These are phyloP conservation scores for Standfussiana lucernea DNA, from an alignment of 2,888 invertebrate genomes.

Conservation along the genomic window DNA sequence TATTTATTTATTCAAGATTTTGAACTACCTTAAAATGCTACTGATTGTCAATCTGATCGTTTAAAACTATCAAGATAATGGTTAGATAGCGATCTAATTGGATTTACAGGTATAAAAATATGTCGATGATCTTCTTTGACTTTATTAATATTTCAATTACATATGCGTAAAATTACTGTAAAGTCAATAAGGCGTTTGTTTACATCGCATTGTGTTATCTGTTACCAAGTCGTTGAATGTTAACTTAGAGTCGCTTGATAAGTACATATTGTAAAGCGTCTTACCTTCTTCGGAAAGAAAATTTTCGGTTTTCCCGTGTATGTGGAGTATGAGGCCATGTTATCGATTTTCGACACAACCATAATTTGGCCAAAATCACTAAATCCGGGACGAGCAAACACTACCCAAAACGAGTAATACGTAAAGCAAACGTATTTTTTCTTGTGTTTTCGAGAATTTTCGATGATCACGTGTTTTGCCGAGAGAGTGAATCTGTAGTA, in stretches of 20 bases:
- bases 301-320: conserved; percentile 90
- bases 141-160: conserved; percentile 30
- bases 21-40: not conserved
- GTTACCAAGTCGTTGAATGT: conserved; percentile 60
- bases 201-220: conserved; percentile 61
- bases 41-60: conserved; percentile 13
- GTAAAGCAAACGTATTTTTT: conserved; percentile 74
- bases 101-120: conserved; percentile 23
- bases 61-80: not conserved
- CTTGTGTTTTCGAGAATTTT: conserved; percentile 86
- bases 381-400: conserved; percentile 82
- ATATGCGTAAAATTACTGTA: conserved; percentile 33
- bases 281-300: conserved; percentile 90
- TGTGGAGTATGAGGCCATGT: conserved; percentile 89
- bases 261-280: conserved; percentile 58
- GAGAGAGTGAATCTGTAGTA: conserved; percentile 78
- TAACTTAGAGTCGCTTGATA: conserved; percentile 51
- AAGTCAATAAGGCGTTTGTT: conserved; percentile 59
- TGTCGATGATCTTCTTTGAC: conserved; percentile 28
- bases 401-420: conserved; percentile 77
- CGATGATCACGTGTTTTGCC: conserved; percentile 82
- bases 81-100: conserved; percentile 34
- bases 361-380: conserved; percentile 86
- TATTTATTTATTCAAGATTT: conserved; percentile 1
- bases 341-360: conserved; percentile 89